Conservation (phyloP, 2,888 invertebrate genomes). For the Nomada fucata region DNA sequence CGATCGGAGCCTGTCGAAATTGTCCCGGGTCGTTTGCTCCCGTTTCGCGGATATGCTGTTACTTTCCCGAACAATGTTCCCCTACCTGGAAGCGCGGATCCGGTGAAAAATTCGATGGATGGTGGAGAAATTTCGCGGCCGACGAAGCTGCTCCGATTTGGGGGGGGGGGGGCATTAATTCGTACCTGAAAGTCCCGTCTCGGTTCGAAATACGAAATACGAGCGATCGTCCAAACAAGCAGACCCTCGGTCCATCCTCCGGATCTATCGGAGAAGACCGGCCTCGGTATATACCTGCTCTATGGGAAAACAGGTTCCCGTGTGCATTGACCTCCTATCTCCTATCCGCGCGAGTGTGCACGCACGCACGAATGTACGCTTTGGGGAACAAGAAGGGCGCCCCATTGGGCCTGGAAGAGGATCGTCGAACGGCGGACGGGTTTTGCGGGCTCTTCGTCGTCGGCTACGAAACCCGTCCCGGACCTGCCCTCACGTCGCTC, state of each 20-base stretch:
- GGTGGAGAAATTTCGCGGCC: too few relatives aligned
- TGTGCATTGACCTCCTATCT: conserved; percentile 44
- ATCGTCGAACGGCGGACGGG: conserved; percentile 34
- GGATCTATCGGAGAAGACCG: conserved; percentile 3
- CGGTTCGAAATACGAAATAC: conserved; percentile 2
- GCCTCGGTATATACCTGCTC: conserved; percentile 43
- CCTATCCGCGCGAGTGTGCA: background rate
- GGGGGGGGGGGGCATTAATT: too few relatives aligned
- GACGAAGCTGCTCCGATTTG: too few relatives aligned
- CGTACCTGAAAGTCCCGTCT: background rate
- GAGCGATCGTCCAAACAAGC: too few relatives aligned
- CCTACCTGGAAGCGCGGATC: too few relatives aligned
- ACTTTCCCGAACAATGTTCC: background rate
- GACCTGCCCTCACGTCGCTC: conserved; percentile 51
- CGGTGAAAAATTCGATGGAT: too few relatives aligned
- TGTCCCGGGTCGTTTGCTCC: conserved; percentile 10
- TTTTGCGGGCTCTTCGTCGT: conserved; percentile 39
- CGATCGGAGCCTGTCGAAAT: conserved; percentile 50
- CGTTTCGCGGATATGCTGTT: background rate
- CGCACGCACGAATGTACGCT: background rate
- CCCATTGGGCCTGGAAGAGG: conserved; percentile 31
- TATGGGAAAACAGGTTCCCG: conserved; percentile 55
- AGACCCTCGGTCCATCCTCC: background rate
- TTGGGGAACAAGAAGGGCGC: conserved; percentile 30
- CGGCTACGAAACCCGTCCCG: conserved; percentile 49